phyloP scores from a whole-genome alignment of 2,888 invertebrate genomes.

The Folsomia candida region DNA sequence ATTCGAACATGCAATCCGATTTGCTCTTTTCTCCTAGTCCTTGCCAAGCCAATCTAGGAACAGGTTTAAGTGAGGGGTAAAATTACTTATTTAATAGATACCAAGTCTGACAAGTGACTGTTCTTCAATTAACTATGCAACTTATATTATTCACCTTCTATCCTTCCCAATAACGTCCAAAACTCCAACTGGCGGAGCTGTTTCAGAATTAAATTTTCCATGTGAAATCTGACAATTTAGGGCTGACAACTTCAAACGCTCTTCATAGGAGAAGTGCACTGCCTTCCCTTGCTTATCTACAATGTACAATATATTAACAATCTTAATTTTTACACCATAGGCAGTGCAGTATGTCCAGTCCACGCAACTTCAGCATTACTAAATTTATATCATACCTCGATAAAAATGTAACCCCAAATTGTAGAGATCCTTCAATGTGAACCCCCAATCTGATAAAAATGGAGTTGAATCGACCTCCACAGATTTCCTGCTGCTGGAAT shows the following conservation, averaged over 20 bases:
- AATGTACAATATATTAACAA: conserved; percentile 53
- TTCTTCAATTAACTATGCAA: neutral
- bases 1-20: conserved; percentile 87
- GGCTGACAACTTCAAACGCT: conserved; percentile 85
- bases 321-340: neutral
- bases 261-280: conserved; percentile 87
- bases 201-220: conserved; percentile 73
- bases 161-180: conserved; percentile 94
- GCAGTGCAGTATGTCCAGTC: neutral
- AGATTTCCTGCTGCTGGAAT: neutral
- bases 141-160: conserved; percentile 69
- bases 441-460: conserved; percentile 55
- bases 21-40: conserved; percentile 79
- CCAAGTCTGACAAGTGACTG: neutral
- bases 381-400: conserved; percentile 69
- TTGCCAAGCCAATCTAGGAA: conserved; percentile 81
- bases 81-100: neutral
- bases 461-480: conserved; percentile 42
- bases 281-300: conserved; percentile 97
- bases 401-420: conserved; percentile 85
- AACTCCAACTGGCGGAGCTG: conserved; percentile 78
- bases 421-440: conserved; percentile 71
- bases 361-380: too few relatives aligned
- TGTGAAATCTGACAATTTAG: conserved; percentile 86
- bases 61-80: neutral